These are phyloP conservation scores for Dreissena polymorpha DNA, from an alignment of 1,140 invertebrate genomes.

Conservation along the genomic window DNA sequence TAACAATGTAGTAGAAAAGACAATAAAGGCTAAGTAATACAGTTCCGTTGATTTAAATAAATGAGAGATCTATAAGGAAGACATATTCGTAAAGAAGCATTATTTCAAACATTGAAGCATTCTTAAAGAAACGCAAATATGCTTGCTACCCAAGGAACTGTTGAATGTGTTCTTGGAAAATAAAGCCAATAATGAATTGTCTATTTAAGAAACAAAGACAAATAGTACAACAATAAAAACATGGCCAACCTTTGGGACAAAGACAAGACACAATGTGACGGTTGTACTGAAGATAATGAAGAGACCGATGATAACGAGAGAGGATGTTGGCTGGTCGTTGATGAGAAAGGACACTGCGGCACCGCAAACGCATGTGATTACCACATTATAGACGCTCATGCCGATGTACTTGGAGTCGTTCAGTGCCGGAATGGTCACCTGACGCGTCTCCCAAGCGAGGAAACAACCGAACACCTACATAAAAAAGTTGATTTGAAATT, in stretches of 20 bases:
- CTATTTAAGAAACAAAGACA: too few species aligned
- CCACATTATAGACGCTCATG: slow-evolving; percentile 98
- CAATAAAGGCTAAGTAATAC: too few species aligned
- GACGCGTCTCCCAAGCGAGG: slow-evolving; percentile 98
- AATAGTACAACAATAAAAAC: background rate
- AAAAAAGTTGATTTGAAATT: background rate
- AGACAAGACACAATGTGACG: slow-evolving; percentile 97
- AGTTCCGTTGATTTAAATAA: too few species aligned
- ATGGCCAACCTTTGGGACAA: slow-evolving; percentile 94
- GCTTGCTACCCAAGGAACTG: too few species aligned
- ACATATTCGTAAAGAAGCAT: too few species aligned
- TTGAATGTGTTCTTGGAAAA: too few species aligned
- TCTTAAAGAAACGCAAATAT: too few species aligned
- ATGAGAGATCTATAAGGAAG: too few species aligned
- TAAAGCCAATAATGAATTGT: too few species aligned
- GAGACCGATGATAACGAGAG: slow-evolving; percentile 95
- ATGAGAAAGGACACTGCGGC: slow-evolving; percentile 96
- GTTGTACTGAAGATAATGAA: slow-evolving; percentile 99
- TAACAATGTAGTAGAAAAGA: too few species aligned
- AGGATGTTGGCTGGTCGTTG: slow-evolving; percentile 94
- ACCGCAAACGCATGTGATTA: slow-evolving; percentile 99
- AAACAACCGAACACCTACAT: slow-evolving; percentile 98
- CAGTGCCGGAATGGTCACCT: slow-evolving; percentile 98
- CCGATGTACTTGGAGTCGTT: slow-evolving; percentile 99
- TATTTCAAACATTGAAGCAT: too few species aligned